Conservation (phyloP, 1,140 invertebrate species). For the Telenomus remus region DNA sequence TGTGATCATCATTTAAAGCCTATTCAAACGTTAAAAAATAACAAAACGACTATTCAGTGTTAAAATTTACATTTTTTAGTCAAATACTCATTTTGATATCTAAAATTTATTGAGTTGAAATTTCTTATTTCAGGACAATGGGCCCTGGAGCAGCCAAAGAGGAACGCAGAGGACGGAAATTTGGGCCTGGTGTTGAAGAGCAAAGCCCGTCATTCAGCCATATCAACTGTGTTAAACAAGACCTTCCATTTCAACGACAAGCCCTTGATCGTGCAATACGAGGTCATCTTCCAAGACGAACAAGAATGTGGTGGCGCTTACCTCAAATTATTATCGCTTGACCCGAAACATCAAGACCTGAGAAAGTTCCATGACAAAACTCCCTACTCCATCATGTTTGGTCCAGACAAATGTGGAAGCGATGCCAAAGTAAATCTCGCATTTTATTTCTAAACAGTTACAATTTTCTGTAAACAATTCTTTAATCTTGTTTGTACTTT, state of each 20-base stretch:
- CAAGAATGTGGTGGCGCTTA: constrained; percentile 99
- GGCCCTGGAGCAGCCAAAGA: constrained; percentile 85
- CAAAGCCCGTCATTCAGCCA: constrained; percentile 97
- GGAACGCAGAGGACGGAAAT: constrained; percentile 87
- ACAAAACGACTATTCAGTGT: no score
- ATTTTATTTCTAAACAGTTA: neutral
- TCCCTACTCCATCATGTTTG: constrained; percentile 99
- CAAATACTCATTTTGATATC: neutral
- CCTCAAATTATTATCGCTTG: constrained; percentile 90
- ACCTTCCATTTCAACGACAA: constrained; percentile 91
- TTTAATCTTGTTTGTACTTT: no score
- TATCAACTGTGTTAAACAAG: constrained; percentile 86
- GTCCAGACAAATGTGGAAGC: constrained; percentile 98
- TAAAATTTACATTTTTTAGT: no score
- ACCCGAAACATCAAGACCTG: constrained; percentile 82
- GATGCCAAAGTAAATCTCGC: constrained; percentile 84
- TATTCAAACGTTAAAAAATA: neutral
- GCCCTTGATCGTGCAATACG: constrained; percentile 96
- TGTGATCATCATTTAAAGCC: neutral
- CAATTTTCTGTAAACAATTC: no score
- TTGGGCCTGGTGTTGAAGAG: constrained; percentile 93
- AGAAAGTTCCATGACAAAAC: constrained; percentile 95
- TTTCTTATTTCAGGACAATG: constrained; percentile 77
- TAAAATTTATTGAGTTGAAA: no score
- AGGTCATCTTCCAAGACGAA: constrained; percentile 91